These are phyloP conservation scores for Drosophila cardini DNA, from an alignment of 1,140 invertebrate genomes.

Conservation along the genomic window DNA sequence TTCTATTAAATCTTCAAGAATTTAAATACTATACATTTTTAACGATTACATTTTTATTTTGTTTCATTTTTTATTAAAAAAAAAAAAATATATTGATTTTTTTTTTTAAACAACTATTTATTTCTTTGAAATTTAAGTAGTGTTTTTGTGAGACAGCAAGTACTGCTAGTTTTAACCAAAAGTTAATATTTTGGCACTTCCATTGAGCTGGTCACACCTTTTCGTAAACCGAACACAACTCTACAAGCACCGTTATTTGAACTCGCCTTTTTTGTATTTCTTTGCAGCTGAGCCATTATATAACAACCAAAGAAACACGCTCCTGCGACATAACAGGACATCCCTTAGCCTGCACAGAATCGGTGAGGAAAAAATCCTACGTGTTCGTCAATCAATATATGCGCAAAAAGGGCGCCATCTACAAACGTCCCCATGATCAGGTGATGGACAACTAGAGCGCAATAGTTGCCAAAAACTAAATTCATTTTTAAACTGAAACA, in stretches of 20 bases:
- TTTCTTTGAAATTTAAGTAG: no score
- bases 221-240: background rate
- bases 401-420: slow-evolving; percentile 92
- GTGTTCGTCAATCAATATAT: slow-evolving; percentile 98
- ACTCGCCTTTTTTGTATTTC: background rate
- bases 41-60: no score
- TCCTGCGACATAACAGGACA: slow-evolving; percentile 92
- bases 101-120: no score
- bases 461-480: background rate
- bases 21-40: no score
- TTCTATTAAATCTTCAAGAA: no score
- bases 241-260: background rate
- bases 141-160: no score
- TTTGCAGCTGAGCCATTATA: slow-evolving; percentile 95
- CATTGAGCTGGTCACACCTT: no score
- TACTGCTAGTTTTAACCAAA: no score
- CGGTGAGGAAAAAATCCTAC: slow-evolving; percentile 96
- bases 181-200: no score
- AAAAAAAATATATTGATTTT: no score
- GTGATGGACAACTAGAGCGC: slow-evolving; percentile 56
- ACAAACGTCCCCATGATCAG: slow-evolving; percentile 58
- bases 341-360: slow-evolving; percentile 95
- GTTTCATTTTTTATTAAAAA: no score
- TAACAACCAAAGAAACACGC: slow-evolving; percentile 98
- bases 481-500: background rate